A percentile compares a stretch with the other conserved stretches of the same genome.
Evolutionary conservation across 2,888 invertebrate genomes (phyloP).

Genomic region (Tiliacea aurago): DNA sequence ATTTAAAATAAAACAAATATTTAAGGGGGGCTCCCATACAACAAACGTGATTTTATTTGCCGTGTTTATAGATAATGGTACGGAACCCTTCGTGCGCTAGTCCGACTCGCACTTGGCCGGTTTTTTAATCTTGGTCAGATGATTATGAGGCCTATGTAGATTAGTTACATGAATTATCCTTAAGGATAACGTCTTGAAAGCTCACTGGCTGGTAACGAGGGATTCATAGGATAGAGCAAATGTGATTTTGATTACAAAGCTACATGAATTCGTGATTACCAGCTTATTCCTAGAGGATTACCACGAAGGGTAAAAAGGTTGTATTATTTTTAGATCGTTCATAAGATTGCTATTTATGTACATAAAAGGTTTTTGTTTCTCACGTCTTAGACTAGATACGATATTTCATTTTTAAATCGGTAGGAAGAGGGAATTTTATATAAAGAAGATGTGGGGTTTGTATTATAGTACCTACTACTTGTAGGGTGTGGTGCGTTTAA

Average conservation of each 20-base stretch:
- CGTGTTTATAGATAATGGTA: no score
- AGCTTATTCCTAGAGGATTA: slow-evolving; percentile 31
- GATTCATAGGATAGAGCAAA: slow-evolving; percentile 49
- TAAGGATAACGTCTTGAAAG: slow-evolving; percentile 26
- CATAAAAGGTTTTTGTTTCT: slow-evolving; percentile 9
- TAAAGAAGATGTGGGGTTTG: neutral
- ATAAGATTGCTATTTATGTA: slow-evolving; percentile 32
- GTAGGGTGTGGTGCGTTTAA: neutral
- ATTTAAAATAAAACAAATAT: no score
- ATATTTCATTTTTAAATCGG: slow-evolving; percentile 13
- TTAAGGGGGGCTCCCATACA: no score
- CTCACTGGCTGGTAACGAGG: slow-evolving; percentile 46
- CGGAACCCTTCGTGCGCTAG: no score
- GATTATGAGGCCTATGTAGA: no score
- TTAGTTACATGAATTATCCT: slow-evolving; percentile 22
- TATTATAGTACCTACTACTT: neutral
- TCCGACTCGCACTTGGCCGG: no score
- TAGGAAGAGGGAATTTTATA: neutral
- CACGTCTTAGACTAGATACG: neutral
- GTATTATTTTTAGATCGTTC: slow-evolving; percentile 43
- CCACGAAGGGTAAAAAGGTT: slow-evolving; percentile 12
- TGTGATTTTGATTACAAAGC: slow-evolving; percentile 57
- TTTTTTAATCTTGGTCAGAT: no score
- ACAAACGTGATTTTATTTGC: no score
- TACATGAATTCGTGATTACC: slow-evolving; percentile 48